Evolutionary conservation across 2,113 vertebrate species (phyloP).

Genomic region (Aspidoscelis tigris): DNA sequence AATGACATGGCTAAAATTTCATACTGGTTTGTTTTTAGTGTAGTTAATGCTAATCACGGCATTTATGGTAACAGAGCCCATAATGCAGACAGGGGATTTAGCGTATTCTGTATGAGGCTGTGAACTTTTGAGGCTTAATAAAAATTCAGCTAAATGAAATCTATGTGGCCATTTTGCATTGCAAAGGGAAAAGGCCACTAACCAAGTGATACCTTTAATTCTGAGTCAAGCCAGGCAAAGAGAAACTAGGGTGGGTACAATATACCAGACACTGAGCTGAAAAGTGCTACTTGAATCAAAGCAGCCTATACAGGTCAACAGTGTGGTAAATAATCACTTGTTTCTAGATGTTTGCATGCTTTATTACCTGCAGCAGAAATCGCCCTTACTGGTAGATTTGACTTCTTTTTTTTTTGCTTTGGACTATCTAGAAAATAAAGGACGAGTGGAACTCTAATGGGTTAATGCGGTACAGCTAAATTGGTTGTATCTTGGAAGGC

Average conservation of each 20-base stretch:
- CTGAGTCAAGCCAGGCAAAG: neutral
- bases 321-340: neutral
- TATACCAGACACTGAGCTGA: neutral
- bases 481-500: accelerated
- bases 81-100: slow-evolving; percentile 24
- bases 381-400: neutral
- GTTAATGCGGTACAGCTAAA: accelerated
- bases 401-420: accelerated
- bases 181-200: neutral
- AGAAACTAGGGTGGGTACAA: too few species aligned
- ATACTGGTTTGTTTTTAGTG: slow-evolving; percentile 36
- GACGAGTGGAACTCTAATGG: neutral
- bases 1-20: slow-evolving; percentile 33
- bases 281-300: neutral
- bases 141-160: neutral
- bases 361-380: neutral
- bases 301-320: neutral
- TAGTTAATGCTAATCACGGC: neutral
- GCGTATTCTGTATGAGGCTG: slow-evolving; percentile 44
- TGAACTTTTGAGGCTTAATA: neutral
- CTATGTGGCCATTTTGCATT: slow-evolving; percentile 15
- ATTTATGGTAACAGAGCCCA: neutral
- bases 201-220: neutral
- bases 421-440: accelerated
- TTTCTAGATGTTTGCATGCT: neutral